A percentile compares a stretch with the other conserved stretches of the same genome.
phyloP scores from a whole-genome alignment of 2,797 vertebrate genomes.

The Antrozous pallidus region DNA sequence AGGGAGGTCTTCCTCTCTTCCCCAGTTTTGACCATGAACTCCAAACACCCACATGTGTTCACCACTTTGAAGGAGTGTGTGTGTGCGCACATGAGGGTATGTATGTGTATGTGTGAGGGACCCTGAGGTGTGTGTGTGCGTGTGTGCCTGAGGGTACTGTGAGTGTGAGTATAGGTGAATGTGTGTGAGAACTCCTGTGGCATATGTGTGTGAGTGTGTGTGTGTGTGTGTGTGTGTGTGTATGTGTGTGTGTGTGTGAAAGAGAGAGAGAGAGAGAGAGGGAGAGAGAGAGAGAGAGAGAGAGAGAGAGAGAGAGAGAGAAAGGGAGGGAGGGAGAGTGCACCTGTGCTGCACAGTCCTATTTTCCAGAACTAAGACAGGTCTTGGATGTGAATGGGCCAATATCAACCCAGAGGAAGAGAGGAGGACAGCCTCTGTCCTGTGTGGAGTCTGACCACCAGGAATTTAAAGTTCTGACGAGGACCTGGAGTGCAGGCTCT shows the following conservation, averaged over 20 bases:
- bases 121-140: background rate
- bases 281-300: too few species aligned
- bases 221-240: background rate
- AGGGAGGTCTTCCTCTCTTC: background rate
- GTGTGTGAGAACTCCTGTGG: background rate
- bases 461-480: background rate
- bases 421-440: background rate
- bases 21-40: background rate
- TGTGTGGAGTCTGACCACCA: rapidly evolving
- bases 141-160: background rate
- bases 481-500: rapidly evolving
- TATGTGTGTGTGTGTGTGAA: too few species aligned
- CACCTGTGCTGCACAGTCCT: rapidly evolving
- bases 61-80: too few species aligned
- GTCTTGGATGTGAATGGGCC: background rate
- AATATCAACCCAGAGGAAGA: background rate
- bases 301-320: too few species aligned
- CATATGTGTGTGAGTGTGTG: too few species aligned
- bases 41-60: background rate
- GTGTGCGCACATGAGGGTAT: background rate
- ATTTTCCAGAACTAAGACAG: background rate
- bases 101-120: too few species aligned
- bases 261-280: too few species aligned
- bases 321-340: too few species aligned
- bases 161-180: background rate